phyloP scores from a whole-genome alignment of 2,888 invertebrate species.

The Shargacucullia verbasci region DNA sequence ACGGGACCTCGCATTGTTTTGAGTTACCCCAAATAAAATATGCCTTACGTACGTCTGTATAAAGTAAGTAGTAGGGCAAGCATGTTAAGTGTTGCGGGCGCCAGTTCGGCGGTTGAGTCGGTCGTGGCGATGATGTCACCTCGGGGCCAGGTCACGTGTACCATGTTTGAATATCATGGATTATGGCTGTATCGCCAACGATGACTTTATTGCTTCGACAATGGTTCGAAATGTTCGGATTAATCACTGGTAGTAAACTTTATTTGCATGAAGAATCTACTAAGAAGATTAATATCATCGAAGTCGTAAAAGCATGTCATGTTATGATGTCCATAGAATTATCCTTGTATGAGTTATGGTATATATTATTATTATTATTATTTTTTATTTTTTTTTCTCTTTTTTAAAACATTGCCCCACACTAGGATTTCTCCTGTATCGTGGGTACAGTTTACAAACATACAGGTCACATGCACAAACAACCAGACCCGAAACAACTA shows the following conservation, averaged over 20 bases:
- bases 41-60: conserved; percentile 8
- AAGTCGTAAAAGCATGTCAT: not conserved
- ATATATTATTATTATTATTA: too few species aligned
- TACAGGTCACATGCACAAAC: too few species aligned
- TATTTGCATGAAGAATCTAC: conserved; percentile 27
- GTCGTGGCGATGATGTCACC: conserved; percentile 66
- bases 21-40: conserved; percentile 21
- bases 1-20: not conserved
- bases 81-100: conserved; percentile 61
- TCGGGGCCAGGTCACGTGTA: conserved; percentile 57
- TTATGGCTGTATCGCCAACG: conserved; percentile 48
- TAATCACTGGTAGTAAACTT: conserved; percentile 38
- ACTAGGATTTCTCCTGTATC: too few species aligned
- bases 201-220: conserved; percentile 50
- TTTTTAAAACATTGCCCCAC: too few species aligned
- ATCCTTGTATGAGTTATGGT: too few species aligned
- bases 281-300: conserved; percentile 2
- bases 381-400: too few species aligned
- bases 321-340: too few species aligned
- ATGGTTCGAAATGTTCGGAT: conserved; percentile 31
- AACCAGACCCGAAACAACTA: too few species aligned
- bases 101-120: conserved; percentile 58
- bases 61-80: conserved; percentile 46
- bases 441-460: too few species aligned
- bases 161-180: conserved; percentile 56